Evolutionary conservation across 2,113 vertebrate genomes (phyloP), one percentile per base, ranked within the genome.

Genomic region (Regulus satrapa): DNA sequence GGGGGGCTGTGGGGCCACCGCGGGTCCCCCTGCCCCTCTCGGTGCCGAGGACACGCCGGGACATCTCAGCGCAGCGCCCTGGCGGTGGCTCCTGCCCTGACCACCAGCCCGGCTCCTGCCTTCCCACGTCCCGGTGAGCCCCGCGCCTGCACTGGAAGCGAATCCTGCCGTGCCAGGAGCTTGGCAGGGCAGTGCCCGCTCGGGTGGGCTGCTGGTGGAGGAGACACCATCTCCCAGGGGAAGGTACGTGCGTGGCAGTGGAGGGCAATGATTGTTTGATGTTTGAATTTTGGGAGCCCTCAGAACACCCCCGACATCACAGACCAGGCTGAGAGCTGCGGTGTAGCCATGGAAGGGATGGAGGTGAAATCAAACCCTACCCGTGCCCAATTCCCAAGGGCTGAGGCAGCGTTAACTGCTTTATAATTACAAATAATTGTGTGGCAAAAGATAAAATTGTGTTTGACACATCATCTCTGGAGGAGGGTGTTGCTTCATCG

Each of bases 301-400:
- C 28, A 19, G 74, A 51, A 10, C 49, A 31, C 25, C 23, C 24
- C 15, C 12, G 4, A 5, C 12, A 14, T 23, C 73, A 31, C 5
- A 1, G 3, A 2, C 34, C 0, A 2, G 23, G 54, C 67, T 4
- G 7, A n/a, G 67, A 31, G 58, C 54, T 19, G 45, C 0, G 0
- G 23, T 9, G 54, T 10, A 46, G 55, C 77, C 6, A 0, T 19
- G 46, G 73, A 23, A 46, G 13, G 58, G n/a, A 1, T 8, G 32
- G n/a, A 79, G 21, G 49, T 48, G 58, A 32, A 29, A 38, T 55
- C 17, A 24, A 51, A 4, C 19, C 6, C 6, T 28, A 8, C 20
- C 2, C 25, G 25, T 5, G 34, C 6, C 10, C 6, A 24, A 32
- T 15, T 59, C 34, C 5, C 32, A 3, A 24, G 69, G 49, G 55